Percentiles rank a stretch among this genome's conserved stretches.
phyloP scores from a whole-genome alignment of 92 coral and sea anemone genomes.

The Palythoa heliodiscus region DNA sequence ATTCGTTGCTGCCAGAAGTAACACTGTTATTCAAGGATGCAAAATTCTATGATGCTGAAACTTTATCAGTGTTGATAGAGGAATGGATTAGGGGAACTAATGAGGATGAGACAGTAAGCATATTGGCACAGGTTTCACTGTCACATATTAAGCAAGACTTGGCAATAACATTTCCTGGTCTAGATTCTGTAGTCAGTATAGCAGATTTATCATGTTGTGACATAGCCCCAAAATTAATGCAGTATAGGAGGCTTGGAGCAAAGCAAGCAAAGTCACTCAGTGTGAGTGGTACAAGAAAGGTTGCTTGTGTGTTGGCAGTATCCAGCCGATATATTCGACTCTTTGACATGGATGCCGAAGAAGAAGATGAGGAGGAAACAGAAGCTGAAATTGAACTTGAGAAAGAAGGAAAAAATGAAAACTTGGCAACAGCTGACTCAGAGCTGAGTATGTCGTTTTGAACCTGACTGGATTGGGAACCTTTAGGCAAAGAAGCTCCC shows the following conservation, averaged over 20 bases:
- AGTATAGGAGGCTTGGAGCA: constrained; percentile 73
- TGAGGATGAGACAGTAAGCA: constrained; percentile 42
- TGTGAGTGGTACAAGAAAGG: constrained; percentile 94
- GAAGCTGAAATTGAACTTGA: constrained; percentile 53
- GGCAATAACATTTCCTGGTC: not conserved
- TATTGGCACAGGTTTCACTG: constrained; percentile 72
- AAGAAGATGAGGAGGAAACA: constrained; percentile 89
- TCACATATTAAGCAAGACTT: constrained; percentile 46
- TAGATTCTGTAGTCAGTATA: constrained; percentile 6
- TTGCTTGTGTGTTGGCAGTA: constrained; percentile 82
- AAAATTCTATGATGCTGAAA: constrained; percentile 71
- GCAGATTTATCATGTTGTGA: constrained; percentile 44
- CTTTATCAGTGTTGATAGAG: constrained; percentile 68
- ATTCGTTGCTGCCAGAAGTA: constrained; percentile 14
- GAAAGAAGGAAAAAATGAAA: constrained; percentile 25
- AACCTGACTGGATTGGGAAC: not conserved
- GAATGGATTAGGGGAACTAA: constrained; percentile 25
- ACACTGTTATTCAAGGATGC: constrained; percentile 44
- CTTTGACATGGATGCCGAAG: constrained; percentile 99
- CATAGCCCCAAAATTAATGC: constrained; percentile 69
- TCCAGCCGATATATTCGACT: constrained; percentile 76
- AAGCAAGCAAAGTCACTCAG: constrained; percentile 75
- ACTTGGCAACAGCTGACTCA: not conserved
- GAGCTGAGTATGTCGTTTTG: constrained; percentile 14
- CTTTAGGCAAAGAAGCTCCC: too few species aligned